These are phyloP conservation scores for Serrognathus titanus DNA, from an alignment of 2,888 invertebrate species.

Conservation along the genomic window DNA sequence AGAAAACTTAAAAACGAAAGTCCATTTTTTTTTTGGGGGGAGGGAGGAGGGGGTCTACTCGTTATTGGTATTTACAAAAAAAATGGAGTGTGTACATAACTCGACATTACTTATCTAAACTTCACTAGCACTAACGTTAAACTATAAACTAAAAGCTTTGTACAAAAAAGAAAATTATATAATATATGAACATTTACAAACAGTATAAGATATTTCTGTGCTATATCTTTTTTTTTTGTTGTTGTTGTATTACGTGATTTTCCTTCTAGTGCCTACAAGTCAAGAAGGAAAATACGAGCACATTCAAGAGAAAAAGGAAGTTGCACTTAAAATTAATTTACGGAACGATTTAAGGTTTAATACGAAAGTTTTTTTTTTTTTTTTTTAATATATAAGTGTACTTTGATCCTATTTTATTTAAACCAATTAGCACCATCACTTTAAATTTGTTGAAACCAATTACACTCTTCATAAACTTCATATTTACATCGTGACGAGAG, in stretches of 20 bases:
- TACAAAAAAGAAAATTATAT: slow-evolving; percentile 6
- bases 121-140: background rate
- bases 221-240: background rate
- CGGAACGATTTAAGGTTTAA: too few relatives aligned
- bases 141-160: slow-evolving; percentile 9
- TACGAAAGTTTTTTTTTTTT: too few relatives aligned
- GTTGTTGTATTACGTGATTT: background rate
- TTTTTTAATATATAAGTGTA: background rate
- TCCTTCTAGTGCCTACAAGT: background rate
- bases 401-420: slow-evolving; percentile 1
- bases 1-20: background rate
- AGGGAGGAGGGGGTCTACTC: background rate
- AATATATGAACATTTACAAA: slow-evolving; percentile 17
- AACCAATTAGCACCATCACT: slow-evolving; percentile 17
- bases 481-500: slow-evolving; percentile 3
- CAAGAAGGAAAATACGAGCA: slow-evolving; percentile 1
- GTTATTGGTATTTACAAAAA: slow-evolving; percentile 9
- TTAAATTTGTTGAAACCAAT: slow-evolving; percentile 6
- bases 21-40: background rate
- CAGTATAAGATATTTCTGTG: slow-evolving; percentile 14
- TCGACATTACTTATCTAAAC: slow-evolving; percentile 3
- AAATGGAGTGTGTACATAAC: slow-evolving; percentile 6
- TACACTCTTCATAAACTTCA: slow-evolving; percentile 18
- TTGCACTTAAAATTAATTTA: too few relatives aligned
- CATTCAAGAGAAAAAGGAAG: background rate